A percentile compares a stretch with the other conserved stretches of the same genome.
Conservation (phyloP, 2,888 invertebrate genomes). For the Clitarchus hookeri region DNA sequence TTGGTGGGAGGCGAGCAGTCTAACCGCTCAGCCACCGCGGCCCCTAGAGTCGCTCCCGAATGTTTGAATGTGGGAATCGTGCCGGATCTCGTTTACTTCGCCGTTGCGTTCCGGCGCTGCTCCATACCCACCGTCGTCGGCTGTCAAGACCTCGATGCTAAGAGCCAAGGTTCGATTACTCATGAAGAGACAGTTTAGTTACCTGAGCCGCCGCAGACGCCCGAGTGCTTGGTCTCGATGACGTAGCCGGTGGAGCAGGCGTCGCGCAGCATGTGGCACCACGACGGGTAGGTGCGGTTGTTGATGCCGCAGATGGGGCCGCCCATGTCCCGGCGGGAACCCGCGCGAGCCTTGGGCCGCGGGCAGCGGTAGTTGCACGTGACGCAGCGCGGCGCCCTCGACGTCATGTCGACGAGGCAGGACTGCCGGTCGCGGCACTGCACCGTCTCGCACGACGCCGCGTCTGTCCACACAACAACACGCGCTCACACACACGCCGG, state of each 20-base stretch:
- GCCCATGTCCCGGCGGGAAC: conserved; percentile 38
- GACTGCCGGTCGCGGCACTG: conserved; percentile 69
- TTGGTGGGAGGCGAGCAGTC: too few species aligned
- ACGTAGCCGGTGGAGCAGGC: conserved; percentile 74
- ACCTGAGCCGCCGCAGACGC: conserved; percentile 58
- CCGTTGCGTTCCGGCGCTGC: too few species aligned
- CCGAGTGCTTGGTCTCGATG: conserved; percentile 70
- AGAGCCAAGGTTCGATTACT: too few species aligned
- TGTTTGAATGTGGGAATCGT: too few species aligned
- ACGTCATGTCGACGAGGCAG: conserved; percentile 67
- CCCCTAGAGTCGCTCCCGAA: too few species aligned
- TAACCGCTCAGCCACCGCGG: too few species aligned
- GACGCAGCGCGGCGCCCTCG: conserved; percentile 72
- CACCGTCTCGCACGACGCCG: conserved; percentile 68
- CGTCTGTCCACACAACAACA: conserved; percentile 55
- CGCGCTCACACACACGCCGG: too few species aligned
- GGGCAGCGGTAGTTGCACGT: conserved; percentile 67
- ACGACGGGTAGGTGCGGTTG: conserved; percentile 73
- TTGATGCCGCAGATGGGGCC: conserved; percentile 69
- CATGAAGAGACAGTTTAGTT: background rate
- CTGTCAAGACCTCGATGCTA: too few species aligned
- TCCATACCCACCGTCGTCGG: too few species aligned
- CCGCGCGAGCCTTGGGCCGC: conserved; percentile 33
- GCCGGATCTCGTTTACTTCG: too few species aligned
- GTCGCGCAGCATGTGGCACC: conserved; percentile 79